phyloP scores from a whole-genome alignment of 1,140 invertebrate genomes.

The Drosophila bifasciata region DNA sequence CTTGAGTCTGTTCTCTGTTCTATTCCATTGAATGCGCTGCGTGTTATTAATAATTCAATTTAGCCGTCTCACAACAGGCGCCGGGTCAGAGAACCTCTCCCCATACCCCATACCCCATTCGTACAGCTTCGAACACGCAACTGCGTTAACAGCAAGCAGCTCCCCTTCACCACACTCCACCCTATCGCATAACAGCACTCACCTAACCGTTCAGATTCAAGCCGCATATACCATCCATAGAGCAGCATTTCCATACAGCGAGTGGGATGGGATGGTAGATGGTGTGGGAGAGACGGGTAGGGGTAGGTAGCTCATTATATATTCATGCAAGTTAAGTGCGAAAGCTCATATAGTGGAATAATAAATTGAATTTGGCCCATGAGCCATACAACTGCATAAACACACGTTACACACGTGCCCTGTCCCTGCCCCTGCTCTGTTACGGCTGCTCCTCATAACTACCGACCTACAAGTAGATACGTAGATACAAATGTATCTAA shows the following conservation, averaged over 20 bases:
- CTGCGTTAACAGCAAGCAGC: conserved; percentile 14
- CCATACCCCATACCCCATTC: too few relatives aligned
- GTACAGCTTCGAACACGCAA: conserved; percentile 49
- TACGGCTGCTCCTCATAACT: too few relatives aligned
- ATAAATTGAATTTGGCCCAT: conserved; percentile 73
- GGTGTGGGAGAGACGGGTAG: too few relatives aligned
- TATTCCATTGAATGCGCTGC: conserved; percentile 34
- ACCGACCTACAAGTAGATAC: background rate
- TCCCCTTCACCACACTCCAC: too few relatives aligned
- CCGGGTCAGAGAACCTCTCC: conserved; percentile 35
- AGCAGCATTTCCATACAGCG: conserved; percentile 13
- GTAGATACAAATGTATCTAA: conserved; percentile 56
- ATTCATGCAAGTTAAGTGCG: conserved; percentile 81
- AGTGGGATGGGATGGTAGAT: too few relatives aligned
- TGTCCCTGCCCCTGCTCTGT: background rate
- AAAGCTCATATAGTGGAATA: conserved; percentile 79
- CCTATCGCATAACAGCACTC: background rate
- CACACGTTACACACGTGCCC: conserved; percentile 46
- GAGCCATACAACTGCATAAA: conserved; percentile 65
- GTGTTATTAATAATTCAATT: conserved; percentile 82
- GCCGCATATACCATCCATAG: background rate
- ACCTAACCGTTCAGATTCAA: too few relatives aligned
- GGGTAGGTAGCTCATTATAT: conserved; percentile 57
- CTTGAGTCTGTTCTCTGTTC: conserved; percentile 14
- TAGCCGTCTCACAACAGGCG: conserved; percentile 55